Conservation (phyloP, 2,797 vertebrate genomes). For the Corythornis leucogaster region DNA sequence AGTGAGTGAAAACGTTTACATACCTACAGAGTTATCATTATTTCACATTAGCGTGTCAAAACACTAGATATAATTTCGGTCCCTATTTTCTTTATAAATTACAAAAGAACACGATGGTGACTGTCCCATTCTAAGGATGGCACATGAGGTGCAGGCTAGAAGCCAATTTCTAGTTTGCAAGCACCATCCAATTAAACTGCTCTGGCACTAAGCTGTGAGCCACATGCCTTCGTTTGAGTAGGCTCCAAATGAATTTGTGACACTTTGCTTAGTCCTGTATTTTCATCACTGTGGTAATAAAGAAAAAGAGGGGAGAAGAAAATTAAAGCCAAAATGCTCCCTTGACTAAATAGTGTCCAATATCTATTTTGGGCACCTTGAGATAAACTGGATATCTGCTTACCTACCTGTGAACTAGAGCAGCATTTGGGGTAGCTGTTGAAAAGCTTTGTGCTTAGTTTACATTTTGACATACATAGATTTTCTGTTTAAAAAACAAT, state of each 20-base stretch:
- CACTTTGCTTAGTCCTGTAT: background rate
- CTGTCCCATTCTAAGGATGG: background rate
- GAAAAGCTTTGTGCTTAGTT: background rate
- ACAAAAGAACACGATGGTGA: background rate
- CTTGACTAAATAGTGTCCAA: background rate
- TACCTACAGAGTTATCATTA: background rate
- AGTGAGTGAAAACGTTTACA: background rate
- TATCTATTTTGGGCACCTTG: background rate
- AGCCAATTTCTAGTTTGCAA: background rate
- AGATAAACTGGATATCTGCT: background rate
- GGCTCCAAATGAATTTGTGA: background rate
- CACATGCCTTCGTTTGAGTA: background rate
- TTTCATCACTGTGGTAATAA: background rate
- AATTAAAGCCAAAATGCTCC: background rate
- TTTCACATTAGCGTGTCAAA: background rate
- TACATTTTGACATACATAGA: background rate
- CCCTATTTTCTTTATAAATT: background rate
- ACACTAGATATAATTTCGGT: fast-evolving
- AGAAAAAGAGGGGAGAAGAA: background rate
- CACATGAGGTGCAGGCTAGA: background rate
- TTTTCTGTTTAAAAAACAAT: background rate
- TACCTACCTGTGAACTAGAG: background rate
- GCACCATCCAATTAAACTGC: background rate
- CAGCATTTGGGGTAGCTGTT: background rate
- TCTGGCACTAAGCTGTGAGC: background rate